Percentiles rank a stretch among this genome's conserved stretches.
phyloP scores from a whole-genome alignment of 2,797 vertebrate species.

The Nothura maculosa region DNA sequence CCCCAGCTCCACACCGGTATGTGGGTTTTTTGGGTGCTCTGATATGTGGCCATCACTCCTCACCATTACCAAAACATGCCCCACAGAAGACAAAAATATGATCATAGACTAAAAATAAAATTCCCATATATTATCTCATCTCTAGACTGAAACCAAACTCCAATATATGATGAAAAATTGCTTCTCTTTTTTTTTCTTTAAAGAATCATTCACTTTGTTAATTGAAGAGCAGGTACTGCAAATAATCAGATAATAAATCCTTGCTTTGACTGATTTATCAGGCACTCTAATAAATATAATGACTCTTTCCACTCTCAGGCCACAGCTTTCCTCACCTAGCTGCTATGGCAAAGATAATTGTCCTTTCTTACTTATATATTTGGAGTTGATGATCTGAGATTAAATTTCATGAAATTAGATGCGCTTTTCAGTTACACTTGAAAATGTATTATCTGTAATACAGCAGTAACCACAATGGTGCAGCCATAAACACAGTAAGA shows the following conservation, averaged over 20 bases:
- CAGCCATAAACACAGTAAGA: neutral
- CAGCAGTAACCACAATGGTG: neutral
- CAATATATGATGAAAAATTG: neutral
- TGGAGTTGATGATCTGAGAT: neutral
- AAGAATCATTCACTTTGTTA: neutral
- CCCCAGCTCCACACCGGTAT: neutral
- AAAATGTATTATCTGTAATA: neutral
- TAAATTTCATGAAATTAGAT: neutral
- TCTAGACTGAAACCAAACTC: neutral
- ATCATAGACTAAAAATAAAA: neutral
- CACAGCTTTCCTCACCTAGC: neutral
- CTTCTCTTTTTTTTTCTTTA: neutral
- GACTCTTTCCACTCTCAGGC: neutral
- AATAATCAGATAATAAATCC: neutral
- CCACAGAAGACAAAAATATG: neutral
- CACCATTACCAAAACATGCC: neutral
- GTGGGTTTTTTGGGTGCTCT: neutral
- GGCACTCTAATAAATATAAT: neutral
- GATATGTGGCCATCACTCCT: neutral
- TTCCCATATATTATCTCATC: neutral
- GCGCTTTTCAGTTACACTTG: neutral
- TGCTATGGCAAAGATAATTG: neutral
- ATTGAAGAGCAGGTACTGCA: constrained; percentile 10
- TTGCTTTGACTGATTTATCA: neutral
- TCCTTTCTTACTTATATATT: neutral